These are phyloP conservation scores for Orbicella faveolata DNA, from an alignment of 64 coral and sea anemone species.

Conservation along the genomic window DNA sequence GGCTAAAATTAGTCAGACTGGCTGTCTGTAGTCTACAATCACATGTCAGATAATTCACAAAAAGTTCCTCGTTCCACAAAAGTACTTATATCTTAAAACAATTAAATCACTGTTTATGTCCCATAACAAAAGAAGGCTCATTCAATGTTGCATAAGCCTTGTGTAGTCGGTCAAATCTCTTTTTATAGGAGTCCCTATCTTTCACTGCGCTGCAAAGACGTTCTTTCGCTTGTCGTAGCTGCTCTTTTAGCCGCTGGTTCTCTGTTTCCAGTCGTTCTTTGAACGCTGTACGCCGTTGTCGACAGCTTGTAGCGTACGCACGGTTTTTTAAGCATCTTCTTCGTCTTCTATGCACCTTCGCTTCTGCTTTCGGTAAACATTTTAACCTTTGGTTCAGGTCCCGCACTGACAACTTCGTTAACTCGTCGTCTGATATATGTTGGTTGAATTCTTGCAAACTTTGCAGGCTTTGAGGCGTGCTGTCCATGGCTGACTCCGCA, in stretches of 20 bases:
- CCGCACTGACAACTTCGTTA: background rate
- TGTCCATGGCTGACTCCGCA: no score
- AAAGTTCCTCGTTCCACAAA: background rate
- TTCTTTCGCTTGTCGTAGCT: conserved; percentile 42
- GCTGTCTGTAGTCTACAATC: no score
- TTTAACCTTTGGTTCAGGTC: conserved; percentile 25
- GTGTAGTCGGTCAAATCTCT: background rate
- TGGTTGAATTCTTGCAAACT: background rate
- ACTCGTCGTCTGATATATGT: conserved; percentile 12
- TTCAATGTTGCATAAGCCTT: background rate
- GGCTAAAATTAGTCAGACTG: no score
- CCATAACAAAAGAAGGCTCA: background rate
- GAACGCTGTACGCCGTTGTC: conserved; percentile 25
- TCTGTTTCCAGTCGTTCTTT: conserved; percentile 42
- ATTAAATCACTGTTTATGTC: background rate
- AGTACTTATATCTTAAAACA: background rate
- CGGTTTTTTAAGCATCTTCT: conserved; percentile 83
- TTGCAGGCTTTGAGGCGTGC: background rate
- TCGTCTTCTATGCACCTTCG: conserved; percentile 37
- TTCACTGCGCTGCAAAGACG: conserved; percentile 20
- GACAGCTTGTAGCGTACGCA: conserved; percentile 75
- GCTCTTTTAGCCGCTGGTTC: conserved; percentile 40
- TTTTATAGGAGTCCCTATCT: conserved; percentile 61
- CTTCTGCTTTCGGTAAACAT: conserved; percentile 24
- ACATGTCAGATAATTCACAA: no score